phyloP scores from a whole-genome alignment of 2,888 invertebrate species.

The Dichetophora obliterata region DNA sequence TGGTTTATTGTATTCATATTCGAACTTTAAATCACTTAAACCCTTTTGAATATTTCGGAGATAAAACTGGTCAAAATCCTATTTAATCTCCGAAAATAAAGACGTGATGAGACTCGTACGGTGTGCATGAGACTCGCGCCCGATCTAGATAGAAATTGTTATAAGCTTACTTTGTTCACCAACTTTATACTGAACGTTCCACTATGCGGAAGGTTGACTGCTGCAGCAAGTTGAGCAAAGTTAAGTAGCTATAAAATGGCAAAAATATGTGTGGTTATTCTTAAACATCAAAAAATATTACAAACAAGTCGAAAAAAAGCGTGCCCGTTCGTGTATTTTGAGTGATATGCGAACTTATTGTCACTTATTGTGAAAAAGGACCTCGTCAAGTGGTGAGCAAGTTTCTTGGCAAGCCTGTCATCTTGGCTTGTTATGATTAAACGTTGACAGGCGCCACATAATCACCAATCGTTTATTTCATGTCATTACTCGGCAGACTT shows the following conservation, averaged over 20 bases:
- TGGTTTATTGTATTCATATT: too few species aligned
- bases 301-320: neutral
- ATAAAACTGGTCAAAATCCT: too few species aligned
- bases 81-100: too few species aligned
- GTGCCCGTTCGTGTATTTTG: neutral
- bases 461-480: conserved; percentile 31
- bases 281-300: neutral
- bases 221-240: neutral
- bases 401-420: neutral
- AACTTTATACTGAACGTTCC: too few species aligned
- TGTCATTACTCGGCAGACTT: conserved; percentile 18
- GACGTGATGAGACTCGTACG: too few species aligned
- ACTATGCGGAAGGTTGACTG: too few species aligned
- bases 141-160: too few species aligned
- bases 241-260: neutral
- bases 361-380: neutral
- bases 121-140: too few species aligned
- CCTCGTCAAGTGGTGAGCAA: neutral
- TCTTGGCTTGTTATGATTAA: conserved; percentile 22
- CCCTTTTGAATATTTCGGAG: too few species aligned
- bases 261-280: conserved; percentile 2
- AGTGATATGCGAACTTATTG: neutral
- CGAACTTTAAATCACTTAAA: too few species aligned
- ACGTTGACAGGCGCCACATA: conserved; percentile 28
- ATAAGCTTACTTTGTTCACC: too few species aligned